A percentile compares a stretch with the other conserved stretches of the same genome.
These are phyloP conservation scores for Drosophila baimaii DNA, from an alignment of 1,140 invertebrate species.

Conservation along the genomic window DNA sequence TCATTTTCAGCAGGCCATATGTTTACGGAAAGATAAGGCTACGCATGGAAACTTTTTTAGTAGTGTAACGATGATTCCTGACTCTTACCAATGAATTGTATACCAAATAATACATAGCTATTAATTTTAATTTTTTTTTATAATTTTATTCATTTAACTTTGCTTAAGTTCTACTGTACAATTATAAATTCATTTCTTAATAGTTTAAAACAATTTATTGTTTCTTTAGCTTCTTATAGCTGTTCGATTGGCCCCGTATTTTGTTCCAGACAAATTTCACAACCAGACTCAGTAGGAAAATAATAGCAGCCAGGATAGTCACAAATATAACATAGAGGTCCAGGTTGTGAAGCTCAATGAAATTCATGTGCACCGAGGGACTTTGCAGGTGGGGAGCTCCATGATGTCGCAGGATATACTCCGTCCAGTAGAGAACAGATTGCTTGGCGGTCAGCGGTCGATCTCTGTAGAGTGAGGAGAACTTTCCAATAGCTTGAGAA, in stretches of 20 bases:
- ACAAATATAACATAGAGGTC: constrained; percentile 39
- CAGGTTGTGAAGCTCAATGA: too few relatives aligned
- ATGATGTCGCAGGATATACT: too few relatives aligned
- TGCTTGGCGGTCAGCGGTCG: too few relatives aligned
- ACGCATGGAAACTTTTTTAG: not conserved
- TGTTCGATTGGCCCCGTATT: not conserved
- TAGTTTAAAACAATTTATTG: not conserved
- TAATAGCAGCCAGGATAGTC: constrained; percentile 2
- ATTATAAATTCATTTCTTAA: not conserved
- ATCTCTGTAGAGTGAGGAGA: too few relatives aligned
- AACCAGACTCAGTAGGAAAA: constrained; percentile 13
- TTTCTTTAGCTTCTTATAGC: constrained; percentile 19
- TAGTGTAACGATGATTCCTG: not conserved
- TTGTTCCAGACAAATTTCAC: constrained; percentile 20
- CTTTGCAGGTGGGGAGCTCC: too few relatives aligned
- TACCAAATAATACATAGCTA: too few relatives aligned
- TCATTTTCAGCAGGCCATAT: not conserved
- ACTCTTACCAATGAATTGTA: not conserved
- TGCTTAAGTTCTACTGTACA: too few relatives aligned
- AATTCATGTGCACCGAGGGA: too few relatives aligned
- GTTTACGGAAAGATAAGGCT: not conserved
- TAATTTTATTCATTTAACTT: not conserved
- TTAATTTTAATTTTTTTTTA: not conserved
- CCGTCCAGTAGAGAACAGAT: too few relatives aligned
- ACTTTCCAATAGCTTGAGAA: too few relatives aligned